Base-by-base conservation (phyloP, 2,113 vertebrate genomes). In the Empidonax alnorum region DNA sequence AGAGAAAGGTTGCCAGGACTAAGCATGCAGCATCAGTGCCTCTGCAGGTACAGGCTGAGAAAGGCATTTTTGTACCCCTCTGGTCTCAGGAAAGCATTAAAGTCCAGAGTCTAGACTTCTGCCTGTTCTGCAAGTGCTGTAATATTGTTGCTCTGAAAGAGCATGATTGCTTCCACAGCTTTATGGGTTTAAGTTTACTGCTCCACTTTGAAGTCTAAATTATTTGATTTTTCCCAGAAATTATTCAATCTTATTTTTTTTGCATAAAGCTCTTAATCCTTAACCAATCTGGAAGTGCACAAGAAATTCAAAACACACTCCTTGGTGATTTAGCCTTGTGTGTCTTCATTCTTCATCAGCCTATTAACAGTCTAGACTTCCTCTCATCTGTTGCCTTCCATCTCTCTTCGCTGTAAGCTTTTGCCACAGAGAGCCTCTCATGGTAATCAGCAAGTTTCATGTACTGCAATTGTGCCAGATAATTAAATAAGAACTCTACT, bases 401-500 rank as follows among this genome's bases (percentile, higher is more conserved):
- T 66, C 35, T 95, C 52, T 82, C 66, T 83, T 77, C 84, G 25
- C 55, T 90, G 7, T 62, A 77, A 96, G 62, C 25, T 85, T 62
- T 90, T 95, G 71, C 46, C 62, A 88, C 31, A 50, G 84, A 91
- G 76, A 85, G 39, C 71, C 87, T 94, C 72, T 95, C 72, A 67
- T 14, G 50, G 42, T 80, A 88, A 93, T 91, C 85, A 77, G 46
- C 86, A 83, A 65, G 39, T 91, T 90, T 93, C 75, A 85, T 91
- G 87, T 80, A 90, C 55, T 79, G 74, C 53, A 79, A 79, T 85
- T 73, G 71, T 80, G 74, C 33, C 1, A 3, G 78, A 87, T 94
- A 97, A 95, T 96, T 95, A 95, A 86, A 94, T 95, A 95, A 94
- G 55, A 88, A 77, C 69, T 89, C 62, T 93, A 87, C 89, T 93